phyloP scores from a whole-genome alignment of 1,140 invertebrate genomes.

The Agraylea sexmaculata region DNA sequence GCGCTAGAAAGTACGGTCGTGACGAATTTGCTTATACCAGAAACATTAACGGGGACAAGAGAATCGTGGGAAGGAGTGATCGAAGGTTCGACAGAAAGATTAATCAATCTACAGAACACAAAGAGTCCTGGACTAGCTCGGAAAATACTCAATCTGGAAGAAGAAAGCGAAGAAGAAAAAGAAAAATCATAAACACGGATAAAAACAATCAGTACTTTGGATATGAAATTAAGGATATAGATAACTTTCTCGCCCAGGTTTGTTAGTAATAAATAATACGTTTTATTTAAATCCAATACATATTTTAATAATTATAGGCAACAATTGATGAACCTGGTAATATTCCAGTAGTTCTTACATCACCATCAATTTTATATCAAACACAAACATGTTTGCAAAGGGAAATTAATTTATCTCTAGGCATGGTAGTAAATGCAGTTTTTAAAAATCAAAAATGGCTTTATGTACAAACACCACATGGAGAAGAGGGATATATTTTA shows the following conservation, averaged over 20 bases:
- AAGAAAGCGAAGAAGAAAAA: slow-evolving; percentile 26
- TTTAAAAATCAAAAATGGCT: slow-evolving; percentile 75
- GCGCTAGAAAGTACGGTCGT: slow-evolving; percentile 8
- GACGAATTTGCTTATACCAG: slow-evolving; percentile 12
- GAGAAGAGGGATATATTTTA: slow-evolving; percentile 64
- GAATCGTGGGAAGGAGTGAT: slow-evolving; percentile 16
- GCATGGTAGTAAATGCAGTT: slow-evolving; percentile 73
- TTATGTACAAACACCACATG: slow-evolving; percentile 69
- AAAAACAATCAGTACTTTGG: slow-evolving; percentile 42
- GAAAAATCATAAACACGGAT: slow-evolving; percentile 30
- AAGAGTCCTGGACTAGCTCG: too few relatives aligned
- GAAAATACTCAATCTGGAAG: slow-evolving; percentile 22
- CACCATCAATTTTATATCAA: slow-evolving; percentile 61
- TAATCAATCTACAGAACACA: slow-evolving; percentile 7
- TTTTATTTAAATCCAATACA: background rate
- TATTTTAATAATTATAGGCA: slow-evolving; percentile 40
- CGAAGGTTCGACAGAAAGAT: slow-evolving; percentile 11
- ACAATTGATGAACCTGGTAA: slow-evolving; percentile 62
- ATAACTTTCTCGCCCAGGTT: slow-evolving; percentile 60
- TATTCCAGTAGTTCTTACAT: slow-evolving; percentile 67
- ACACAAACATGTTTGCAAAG: slow-evolving; percentile 56
- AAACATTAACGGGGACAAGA: slow-evolving; percentile 5
- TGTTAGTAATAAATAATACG: slow-evolving; percentile 12
- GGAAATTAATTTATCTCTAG: slow-evolving; percentile 58
- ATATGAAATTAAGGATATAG: slow-evolving; percentile 63